Evolutionary conservation across 37 sponge, comb jelly and placozoan species (phyloP), one percentile per base, ranked within the genome.

Genomic region (Corticium candelabrum): DNA sequence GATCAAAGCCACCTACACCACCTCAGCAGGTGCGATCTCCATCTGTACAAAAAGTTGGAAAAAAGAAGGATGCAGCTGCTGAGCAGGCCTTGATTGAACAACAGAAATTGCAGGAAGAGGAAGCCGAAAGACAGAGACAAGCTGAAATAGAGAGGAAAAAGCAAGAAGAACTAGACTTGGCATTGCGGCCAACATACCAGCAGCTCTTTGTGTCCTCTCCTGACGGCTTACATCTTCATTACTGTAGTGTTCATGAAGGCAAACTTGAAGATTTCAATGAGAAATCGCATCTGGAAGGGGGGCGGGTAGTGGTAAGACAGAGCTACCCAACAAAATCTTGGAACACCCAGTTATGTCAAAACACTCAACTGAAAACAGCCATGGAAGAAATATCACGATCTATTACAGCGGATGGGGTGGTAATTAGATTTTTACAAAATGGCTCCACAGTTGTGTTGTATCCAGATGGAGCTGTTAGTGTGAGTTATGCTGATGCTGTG

Each of bases 201-300:
- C 82, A 87, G 68, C 78, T 91, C 31, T 82, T 67, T 39, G 38
- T 81, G 1, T 84, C 73, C 74, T 78, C 79, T 3, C 36, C 77
- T 35, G 39, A 50, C 76, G 92, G 90, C 32, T 76, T 91, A 3
- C 81, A 85, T 32, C 38, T 91, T 3, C 78, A 81, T 40, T 84
- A 81, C 38, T 69, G 80, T 35, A 73, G 79, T 32, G 1, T 37
- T 36, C 77, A 21, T 34, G 83, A 82, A 68, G 86, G 83, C 15
- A 74, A 72, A 56, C 15, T 36, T 15, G 74, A 72, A n/a, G 30
- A n/a, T 27, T 15, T 29, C 15, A 15, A 27, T n/a, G 37, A 32
- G 36, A n/a, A 72, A 11, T 36, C 32, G 32, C 32, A 72, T 72
- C 74, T 72, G 15, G 74, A 50, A 11, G 77, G 43, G 29, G 74